Conservation (phyloP, 2,797 vertebrate species). For the Cossypha polioptera region DNA sequence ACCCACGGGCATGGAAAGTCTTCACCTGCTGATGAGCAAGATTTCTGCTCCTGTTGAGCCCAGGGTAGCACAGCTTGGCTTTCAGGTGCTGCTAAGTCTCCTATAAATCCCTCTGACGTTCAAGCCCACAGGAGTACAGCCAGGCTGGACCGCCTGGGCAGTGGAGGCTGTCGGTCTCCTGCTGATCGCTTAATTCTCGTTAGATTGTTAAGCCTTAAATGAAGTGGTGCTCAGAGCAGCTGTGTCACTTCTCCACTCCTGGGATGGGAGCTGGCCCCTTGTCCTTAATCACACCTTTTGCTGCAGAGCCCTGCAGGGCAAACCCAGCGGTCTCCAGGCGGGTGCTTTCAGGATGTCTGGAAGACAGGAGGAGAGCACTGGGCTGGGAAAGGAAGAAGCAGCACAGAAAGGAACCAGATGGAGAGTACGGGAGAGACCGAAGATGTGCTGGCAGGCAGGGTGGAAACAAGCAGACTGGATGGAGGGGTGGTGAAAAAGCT, state of each 20-base stretch:
- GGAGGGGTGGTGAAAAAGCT: background rate
- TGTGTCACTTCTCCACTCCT: background rate
- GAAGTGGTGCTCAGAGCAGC: constrained; percentile 26
- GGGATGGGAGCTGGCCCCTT: background rate
- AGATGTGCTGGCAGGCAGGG: constrained; percentile 46
- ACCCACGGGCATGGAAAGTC: accelerated
- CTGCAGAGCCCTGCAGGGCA: background rate
- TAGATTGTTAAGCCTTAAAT: constrained; percentile 52
- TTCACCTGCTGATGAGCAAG: background rate
- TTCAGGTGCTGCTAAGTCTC: background rate
- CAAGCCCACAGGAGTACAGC: background rate
- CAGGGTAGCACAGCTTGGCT: background rate
- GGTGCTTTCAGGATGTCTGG: background rate
- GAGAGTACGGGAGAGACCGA: background rate
- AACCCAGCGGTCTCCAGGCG: background rate
- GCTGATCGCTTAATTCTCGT: background rate
- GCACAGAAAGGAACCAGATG: constrained; percentile 16
- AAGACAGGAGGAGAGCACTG: background rate
- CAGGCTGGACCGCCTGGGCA: background rate
- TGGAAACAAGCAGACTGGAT: constrained; percentile 43
- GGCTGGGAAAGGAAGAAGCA: constrained; percentile 49
- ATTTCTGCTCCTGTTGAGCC: background rate
- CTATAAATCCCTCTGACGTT: background rate
- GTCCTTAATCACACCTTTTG: background rate
- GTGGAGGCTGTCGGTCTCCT: background rate